Conservation (phyloP, 2,888 invertebrate species). For the Geophilus truncorum region DNA sequence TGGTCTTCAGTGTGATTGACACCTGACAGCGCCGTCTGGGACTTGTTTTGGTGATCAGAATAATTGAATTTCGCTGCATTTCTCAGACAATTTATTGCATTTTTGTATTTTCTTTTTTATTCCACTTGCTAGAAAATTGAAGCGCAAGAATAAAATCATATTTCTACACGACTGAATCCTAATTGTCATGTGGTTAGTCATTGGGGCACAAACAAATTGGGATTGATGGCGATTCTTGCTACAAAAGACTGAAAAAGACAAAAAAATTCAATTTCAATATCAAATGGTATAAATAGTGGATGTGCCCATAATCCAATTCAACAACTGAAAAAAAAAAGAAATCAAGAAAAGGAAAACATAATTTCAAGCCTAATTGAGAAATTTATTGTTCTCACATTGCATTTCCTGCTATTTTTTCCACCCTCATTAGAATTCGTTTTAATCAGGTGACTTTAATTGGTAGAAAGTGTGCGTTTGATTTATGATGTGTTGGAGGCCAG, state of each 20-base stretch:
- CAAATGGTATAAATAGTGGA: no score
- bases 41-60: no score
- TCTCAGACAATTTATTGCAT: background rate
- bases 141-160: background rate
- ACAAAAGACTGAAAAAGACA: no score
- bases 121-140: background rate
- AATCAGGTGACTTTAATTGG: background rate
- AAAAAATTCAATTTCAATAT: no score
- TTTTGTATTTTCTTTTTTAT: background rate
- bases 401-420: background rate
- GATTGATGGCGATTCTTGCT: background rate
- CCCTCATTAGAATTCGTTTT: background rate
- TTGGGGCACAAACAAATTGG: background rate
- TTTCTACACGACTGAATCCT: background rate
- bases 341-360: no score
- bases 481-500: conserved; percentile 19
- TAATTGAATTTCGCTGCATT: background rate
- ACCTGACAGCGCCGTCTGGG: no score
- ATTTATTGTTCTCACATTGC: background rate
- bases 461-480: conserved; percentile 12
- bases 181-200: conserved; percentile 24
- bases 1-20: background rate
- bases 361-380: background rate
- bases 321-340: no score
- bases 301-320: no score